Percentiles rank a stretch among this genome's conserved stretches.
These are phyloP conservation scores for Apantesis nais DNA, from an alignment of 2,888 invertebrate species.

Conservation along the genomic window DNA sequence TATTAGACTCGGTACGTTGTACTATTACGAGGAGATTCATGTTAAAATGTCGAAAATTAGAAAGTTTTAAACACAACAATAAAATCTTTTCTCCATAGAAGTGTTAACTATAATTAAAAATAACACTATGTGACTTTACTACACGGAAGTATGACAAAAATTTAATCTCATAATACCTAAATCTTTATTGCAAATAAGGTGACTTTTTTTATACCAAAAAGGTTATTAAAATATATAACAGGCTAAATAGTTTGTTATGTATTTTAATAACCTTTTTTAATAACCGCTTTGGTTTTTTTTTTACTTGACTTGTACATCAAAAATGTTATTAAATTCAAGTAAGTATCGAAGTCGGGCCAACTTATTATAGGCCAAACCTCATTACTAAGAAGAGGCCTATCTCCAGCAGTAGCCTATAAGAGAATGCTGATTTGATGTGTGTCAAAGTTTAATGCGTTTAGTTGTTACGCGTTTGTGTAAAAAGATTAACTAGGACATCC, in stretches of 20 bases:
- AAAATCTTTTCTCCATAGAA: background rate
- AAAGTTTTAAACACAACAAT: background rate
- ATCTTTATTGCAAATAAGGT: background rate
- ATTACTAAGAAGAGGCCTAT: too few relatives aligned
- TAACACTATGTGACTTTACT: background rate
- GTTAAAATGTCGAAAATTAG: background rate
- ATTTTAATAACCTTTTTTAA: too few relatives aligned
- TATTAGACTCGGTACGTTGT: background rate
- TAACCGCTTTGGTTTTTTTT: too few relatives aligned
- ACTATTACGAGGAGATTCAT: background rate
- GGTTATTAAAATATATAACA: too few relatives aligned
- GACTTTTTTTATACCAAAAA: background rate
- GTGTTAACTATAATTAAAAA: background rate
- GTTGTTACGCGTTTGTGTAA: background rate
- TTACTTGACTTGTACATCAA: too few relatives aligned
- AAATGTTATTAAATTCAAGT: too few relatives aligned
- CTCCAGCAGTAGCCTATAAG: too few relatives aligned
- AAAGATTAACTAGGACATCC: background rate
- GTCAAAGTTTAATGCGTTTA: background rate
- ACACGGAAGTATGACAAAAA: background rate
- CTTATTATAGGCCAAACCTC: too few relatives aligned
- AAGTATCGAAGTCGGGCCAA: too few relatives aligned
- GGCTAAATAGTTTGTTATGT: too few relatives aligned
- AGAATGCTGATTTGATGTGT: too few relatives aligned
- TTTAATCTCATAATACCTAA: background rate